Conservation (phyloP, 1,140 invertebrate species). For the Teleogryllus occipitalis region DNA sequence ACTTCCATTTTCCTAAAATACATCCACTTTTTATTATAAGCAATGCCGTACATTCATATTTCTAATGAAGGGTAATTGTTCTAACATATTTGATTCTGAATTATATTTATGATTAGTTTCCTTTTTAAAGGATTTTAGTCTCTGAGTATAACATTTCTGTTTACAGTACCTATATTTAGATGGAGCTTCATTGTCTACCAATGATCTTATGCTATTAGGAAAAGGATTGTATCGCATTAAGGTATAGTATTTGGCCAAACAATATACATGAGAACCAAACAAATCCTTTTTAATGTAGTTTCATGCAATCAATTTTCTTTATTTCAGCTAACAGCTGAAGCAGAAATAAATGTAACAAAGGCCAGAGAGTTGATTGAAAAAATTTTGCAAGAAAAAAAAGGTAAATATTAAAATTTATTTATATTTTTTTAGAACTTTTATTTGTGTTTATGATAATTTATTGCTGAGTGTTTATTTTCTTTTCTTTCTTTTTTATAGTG, state of each 20-base stretch:
- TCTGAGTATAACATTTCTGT: background rate
- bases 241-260: conserved; percentile 30
- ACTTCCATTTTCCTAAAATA: too few relatives aligned
- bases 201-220: conserved; percentile 50
- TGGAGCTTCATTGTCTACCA: conserved; percentile 47
- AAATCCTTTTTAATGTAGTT: background rate
- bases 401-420: conserved; percentile 30
- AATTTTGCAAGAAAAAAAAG: conserved; percentile 52
- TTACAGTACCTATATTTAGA: conserved; percentile 46
- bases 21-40: too few relatives aligned
- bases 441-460: background rate
- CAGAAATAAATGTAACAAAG: conserved; percentile 44
- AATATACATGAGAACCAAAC: background rate
- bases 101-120: too few relatives aligned
- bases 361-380: conserved; percentile 50
- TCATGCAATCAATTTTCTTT: background rate
- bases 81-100: too few relatives aligned
- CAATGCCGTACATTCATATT: too few relatives aligned
- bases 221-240: conserved; percentile 50
- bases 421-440: background rate
- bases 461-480: background rate
- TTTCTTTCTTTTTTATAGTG: conserved; percentile 37
- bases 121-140: too few relatives aligned
- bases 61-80: too few relatives aligned
- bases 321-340: conserved; percentile 44